phyloP scores from a whole-genome alignment of 2,113 vertebrate species.

The human (Homo sapiens) region GRCh38 chr17:69725001-69725500 shows the following conservation, averaged over 20 bases:
- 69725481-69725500: slow-evolving; percentile 66
- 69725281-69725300: not conserved
- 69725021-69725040: not conserved
- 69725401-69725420: slow-evolving; percentile 76
- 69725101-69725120: not conserved
- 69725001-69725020: not conserved
- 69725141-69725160: not conserved
- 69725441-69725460: slow-evolving; percentile 70
- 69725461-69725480: slow-evolving; percentile 63
- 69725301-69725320: slow-evolving; percentile 64
- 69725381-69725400: slow-evolving; percentile 77
- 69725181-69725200: not conserved
- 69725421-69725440: slow-evolving; percentile 70
- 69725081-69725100: not conserved
- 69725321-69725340: slow-evolving; percentile 48
- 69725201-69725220: not conserved
- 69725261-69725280: slow-evolving; percentile 41
- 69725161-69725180: not conserved
- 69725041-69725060: fast-evolving
- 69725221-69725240: not conserved
- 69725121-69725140: not conserved
- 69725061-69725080: not conserved
- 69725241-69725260: slow-evolving; percentile 15
- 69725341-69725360: slow-evolving; percentile 42
- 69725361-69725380: slow-evolving; percentile 67